These are phyloP conservation scores for Heliconius cydno DNA, from an alignment of 2,888 invertebrate genomes.

Conservation along the genomic window DNA sequence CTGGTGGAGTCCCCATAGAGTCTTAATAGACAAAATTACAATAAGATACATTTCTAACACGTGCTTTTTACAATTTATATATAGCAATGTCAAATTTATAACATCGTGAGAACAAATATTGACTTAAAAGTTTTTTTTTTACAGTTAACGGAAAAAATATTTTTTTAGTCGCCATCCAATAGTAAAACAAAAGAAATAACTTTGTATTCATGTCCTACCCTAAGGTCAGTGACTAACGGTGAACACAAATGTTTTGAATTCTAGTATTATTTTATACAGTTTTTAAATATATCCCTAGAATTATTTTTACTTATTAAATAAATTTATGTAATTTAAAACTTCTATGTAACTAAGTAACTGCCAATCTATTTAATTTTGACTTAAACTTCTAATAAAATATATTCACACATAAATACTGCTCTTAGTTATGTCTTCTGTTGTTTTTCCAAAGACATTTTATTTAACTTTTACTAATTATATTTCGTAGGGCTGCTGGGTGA, in stretches of 20 bases:
- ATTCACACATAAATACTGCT: neutral
- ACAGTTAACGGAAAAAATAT: neutral
- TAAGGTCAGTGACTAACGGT: slow-evolving; percentile 44
- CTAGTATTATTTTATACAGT: neutral
- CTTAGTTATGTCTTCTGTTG: neutral
- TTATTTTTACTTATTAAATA: neutral
- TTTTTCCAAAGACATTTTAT: neutral
- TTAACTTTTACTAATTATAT: neutral
- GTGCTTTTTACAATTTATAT: neutral
- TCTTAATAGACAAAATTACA: neutral
- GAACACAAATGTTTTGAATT: slow-evolving; percentile 27
- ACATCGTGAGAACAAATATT: neutral
- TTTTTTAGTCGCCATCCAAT: neutral
- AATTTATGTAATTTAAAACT: neutral
- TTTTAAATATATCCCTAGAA: neutral
- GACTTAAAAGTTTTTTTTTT: neutral
- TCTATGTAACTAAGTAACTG: no score
- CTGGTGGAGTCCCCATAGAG: no score
- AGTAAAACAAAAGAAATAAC: slow-evolving; percentile 33
- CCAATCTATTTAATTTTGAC: neutral
- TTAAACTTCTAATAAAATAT: neutral
- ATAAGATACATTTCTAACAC: neutral
- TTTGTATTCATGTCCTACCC: slow-evolving; percentile 47
- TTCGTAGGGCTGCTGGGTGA: neutral
- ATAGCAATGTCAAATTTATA: neutral